A percentile compares a stretch with the other conserved stretches of the same genome.
phyloP scores from a whole-genome alignment of 2,113 vertebrate genomes.

The Naja naja region DNA sequence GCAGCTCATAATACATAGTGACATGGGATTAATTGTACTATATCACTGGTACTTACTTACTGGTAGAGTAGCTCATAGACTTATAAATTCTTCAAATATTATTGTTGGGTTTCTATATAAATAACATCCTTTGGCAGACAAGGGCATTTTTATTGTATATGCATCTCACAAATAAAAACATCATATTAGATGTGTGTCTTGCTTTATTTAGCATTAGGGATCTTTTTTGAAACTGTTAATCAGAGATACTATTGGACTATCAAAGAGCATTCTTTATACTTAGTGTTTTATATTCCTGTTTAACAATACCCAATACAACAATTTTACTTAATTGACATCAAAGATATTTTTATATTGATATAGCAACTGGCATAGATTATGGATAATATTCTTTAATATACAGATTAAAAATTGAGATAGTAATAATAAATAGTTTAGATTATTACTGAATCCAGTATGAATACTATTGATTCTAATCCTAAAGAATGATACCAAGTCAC shows the following conservation, averaged over 20 bases:
- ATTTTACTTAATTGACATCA: not conserved
- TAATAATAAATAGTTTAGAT: not conserved
- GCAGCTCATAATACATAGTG: not conserved
- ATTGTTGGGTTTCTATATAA: not conserved
- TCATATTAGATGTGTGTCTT: conserved; percentile 5
- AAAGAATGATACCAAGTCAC: not conserved
- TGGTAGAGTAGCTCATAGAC: not conserved
- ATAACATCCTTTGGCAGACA: not conserved
- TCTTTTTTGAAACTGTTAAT: not conserved
- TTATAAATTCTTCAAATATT: not conserved
- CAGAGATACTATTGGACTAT: not conserved
- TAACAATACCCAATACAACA: not conserved
- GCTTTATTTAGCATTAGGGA: not conserved
- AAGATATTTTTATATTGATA: not conserved
- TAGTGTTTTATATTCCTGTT: not conserved
- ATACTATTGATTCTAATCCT: not conserved
- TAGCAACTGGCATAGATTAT: not conserved
- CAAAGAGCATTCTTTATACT: conserved; percentile 7
- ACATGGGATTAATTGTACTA: not conserved
- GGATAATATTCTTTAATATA: conserved; percentile 2
- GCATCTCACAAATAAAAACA: not conserved
- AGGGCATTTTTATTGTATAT: not conserved
- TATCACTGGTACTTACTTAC: not conserved
- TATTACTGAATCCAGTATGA: not conserved
- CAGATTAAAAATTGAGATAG: not conserved